Base-by-base conservation (phyloP, 2,888 invertebrate species). In the Cynaeus angustus region DNA sequence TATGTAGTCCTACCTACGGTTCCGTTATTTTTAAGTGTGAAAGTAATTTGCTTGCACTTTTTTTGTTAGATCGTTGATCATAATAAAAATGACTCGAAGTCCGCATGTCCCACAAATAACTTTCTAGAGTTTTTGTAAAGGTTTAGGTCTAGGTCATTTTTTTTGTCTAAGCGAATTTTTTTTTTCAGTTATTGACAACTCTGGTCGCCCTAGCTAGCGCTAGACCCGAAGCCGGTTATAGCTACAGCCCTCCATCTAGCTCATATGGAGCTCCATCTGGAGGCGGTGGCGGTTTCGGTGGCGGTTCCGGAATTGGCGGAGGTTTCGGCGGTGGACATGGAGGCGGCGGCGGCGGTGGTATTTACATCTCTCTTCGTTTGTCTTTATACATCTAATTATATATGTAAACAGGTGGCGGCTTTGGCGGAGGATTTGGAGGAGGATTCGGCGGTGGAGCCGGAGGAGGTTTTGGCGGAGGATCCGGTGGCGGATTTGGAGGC, bases 191-290 rank as follows among this genome's bases (percentile, higher is more conserved):
- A 72, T 75, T 84, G 67, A 80, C 85, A 72, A 77, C 83, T 56
- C 76, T 89, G 76, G 88, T 89, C 86, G 89, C 89, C 59, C 85
- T 89, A 82, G 89, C 88, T 84, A 87, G 88, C 83, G 90, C 89
- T 61, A 86, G 89, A 73, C 90, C 90, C 81, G 90, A 90, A 85
- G 89, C 89, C 79, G 89, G 89, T 75, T 89, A 89, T 85, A 88
- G 88, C 83, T 90, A 90, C 86, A 83, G 83, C 71, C 85, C 84
- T 30, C 85, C 86, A 28, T 84, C 84, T 55, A 80, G 81, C 66
- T 82, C 83, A 12, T 85, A 85, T 70, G 84, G 84, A 62, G 84
- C 84, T 12, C 85, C 85, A 61, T 82, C 84, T 21, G 83, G 84
- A 26, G 84, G 84, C 73, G 85, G 83, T 59, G 84, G 80, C 64